phyloP scores from a whole-genome alignment of 2,888 invertebrate species.

The Dryocosmus kuriphilus region DNA sequence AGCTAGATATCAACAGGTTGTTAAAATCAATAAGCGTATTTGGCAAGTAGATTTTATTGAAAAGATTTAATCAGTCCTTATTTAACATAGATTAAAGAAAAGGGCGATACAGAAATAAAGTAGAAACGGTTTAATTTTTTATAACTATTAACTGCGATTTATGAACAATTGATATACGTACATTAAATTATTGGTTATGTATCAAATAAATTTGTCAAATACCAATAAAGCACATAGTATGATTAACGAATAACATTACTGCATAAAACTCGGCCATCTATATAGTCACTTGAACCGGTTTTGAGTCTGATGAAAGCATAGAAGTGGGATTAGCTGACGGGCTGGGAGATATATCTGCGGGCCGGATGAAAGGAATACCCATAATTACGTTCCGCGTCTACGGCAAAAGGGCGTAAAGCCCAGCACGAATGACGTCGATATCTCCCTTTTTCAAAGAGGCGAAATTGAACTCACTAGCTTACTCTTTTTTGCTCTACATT shows the following conservation, averaged over 20 bases:
- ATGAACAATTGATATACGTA: too few species aligned
- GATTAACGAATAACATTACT: slow-evolving; percentile 25
- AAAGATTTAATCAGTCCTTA: too few species aligned
- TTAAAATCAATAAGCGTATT: slow-evolving; percentile 58
- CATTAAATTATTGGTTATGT: neutral
- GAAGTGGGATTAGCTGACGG: slow-evolving; percentile 63
- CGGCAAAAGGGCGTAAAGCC: slow-evolving; percentile 63
- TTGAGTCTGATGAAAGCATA: slow-evolving; percentile 53
- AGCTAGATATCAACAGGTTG: slow-evolving; percentile 65
- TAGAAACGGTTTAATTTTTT: too few species aligned
- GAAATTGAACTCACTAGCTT: slow-evolving; percentile 57
- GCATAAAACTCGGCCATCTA: neutral
- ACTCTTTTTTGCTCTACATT: slow-evolving; percentile 18
- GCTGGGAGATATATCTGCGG: slow-evolving; percentile 61
- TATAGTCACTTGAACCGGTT: slow-evolving; percentile 28
- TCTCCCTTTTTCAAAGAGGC: slow-evolving; percentile 63
- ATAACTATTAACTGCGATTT: too few species aligned
- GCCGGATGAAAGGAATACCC: slow-evolving; percentile 63
- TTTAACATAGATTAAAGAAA: too few species aligned
- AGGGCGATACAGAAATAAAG: too few species aligned
- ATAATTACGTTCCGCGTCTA: slow-evolving; percentile 67
- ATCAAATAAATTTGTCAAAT: slow-evolving; percentile 1
- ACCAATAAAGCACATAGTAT: neutral
- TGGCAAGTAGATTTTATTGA: neutral
- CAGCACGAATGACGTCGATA: slow-evolving; percentile 64